Base-by-base conservation (phyloP, 1,140 invertebrate species). In the Cherax destructor region DNA sequence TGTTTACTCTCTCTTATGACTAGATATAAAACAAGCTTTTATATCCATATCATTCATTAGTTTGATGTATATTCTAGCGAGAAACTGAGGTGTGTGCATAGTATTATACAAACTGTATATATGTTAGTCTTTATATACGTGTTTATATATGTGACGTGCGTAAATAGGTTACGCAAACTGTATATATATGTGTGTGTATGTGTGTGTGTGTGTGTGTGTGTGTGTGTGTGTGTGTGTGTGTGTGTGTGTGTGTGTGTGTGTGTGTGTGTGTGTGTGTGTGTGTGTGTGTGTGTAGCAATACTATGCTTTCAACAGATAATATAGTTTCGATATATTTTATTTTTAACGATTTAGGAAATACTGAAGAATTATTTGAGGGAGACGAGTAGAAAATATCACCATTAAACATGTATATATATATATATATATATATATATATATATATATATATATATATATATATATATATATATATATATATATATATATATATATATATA, bases 1-100 rank as follows among this genome's bases (percentile, higher is more conserved):
- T 65, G 30, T 65, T 16, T 30, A 41, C 47, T 83, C 59, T 30
- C 59, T 83, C 81, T 83, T 83, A 83, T 83, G 81, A 83, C 81
- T 83, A 83, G 81, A 47, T 30, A 4, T 83, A 47, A 41, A 47
- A 16, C 11, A 69, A 83, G 81, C 61, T 9, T 69, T 1, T 49
- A 13, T 16, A 4, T 61, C 24, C 11, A 47, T 56, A 16, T 21
- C 13, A 21, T 0, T 83, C 5, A 13, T 69, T 41, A 47, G 61
- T 83, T 9, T 13, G 4, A 16, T 83, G 59, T 47, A 69, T 13
- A 24, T 69, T 41, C 3, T 30, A 6, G 6, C 0, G 24, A 3
- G 21, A 30, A 30, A 30, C n/a, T 30, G 5, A 24, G 7, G n/a
- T 30, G 11, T 5, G 1, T 30, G 21, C 7, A 30, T 65, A 21